Percentiles rank a stretch among this genome's conserved stretches.
These are phyloP conservation scores for Mactromeris polynyma DNA, from an alignment of 2,888 invertebrate genomes.

Conservation along the genomic window DNA sequence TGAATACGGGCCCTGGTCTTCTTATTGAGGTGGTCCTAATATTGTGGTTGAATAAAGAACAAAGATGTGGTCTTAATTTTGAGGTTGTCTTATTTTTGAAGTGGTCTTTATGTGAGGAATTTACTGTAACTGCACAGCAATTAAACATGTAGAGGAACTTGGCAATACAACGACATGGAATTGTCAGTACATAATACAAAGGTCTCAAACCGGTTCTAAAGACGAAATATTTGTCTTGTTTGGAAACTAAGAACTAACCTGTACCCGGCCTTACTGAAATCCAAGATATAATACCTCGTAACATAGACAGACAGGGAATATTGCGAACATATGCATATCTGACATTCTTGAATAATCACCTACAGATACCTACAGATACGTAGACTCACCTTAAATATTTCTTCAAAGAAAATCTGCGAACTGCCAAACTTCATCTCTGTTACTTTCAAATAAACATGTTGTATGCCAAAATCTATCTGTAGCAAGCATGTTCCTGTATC, in stretches of 20 bases:
- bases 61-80: too few relatives aligned
- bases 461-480: not conserved
- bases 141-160: too few relatives aligned
- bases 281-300: not conserved
- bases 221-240: not conserved
- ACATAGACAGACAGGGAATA: conserved; percentile 1
- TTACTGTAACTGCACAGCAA: too few relatives aligned
- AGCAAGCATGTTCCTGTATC: not conserved
- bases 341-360: conserved; percentile 30
- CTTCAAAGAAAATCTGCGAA: conserved; percentile 13
- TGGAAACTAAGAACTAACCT: not conserved
- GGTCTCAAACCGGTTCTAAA: too few relatives aligned
- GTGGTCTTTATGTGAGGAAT: too few relatives aligned
- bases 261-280: not conserved
- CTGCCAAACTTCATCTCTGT: not conserved
- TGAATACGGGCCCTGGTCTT: too few relatives aligned
- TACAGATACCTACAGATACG: not conserved
- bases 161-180: too few relatives aligned
- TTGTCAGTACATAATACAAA: too few relatives aligned
- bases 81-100: too few relatives aligned
- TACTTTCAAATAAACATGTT: not conserved
- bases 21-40: too few relatives aligned
- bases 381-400: not conserved
- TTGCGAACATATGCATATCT: conserved; percentile 17
- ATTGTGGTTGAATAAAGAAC: too few relatives aligned